Evolutionary conservation across 2,888 invertebrate species (phyloP).

Genomic region (Polydrusus tereticollis): DNA sequence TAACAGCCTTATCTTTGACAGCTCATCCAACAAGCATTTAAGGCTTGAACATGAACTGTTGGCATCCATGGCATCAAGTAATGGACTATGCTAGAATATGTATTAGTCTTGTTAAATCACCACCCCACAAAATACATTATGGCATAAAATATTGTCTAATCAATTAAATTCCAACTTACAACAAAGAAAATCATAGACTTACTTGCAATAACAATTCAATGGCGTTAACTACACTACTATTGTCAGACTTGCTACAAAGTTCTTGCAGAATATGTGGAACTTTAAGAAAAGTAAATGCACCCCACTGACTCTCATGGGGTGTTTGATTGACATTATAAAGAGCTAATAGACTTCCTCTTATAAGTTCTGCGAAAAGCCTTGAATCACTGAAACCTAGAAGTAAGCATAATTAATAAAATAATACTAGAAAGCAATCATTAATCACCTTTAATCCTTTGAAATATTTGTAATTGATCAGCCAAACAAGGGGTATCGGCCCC

Average conservation of each 20-base stretch:
- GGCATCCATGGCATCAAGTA: conserved; percentile 91
- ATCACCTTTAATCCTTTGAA: conserved; percentile 83
- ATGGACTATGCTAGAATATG: conserved; percentile 73
- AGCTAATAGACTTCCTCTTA: conserved; percentile 91
- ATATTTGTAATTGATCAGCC: conserved; percentile 85
- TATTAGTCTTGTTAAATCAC: neutral
- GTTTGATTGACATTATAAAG: conserved; percentile 88
- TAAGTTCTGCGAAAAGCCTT: conserved; percentile 88
- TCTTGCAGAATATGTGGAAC: conserved; percentile 82
- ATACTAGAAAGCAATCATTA: neutral
- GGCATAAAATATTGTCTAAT: no score
- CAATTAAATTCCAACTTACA: no score
- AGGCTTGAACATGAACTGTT: conserved; percentile 87
- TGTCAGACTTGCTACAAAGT: conserved; percentile 58
- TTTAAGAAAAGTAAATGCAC: conserved; percentile 93
- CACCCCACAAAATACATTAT: no score
- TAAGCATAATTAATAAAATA: neutral
- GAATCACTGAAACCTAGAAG: conserved; percentile 76
- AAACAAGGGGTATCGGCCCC: conserved; percentile 85
- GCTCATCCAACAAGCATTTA: conserved; percentile 85
- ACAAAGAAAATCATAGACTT: conserved; percentile 7
- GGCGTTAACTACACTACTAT: conserved; percentile 76
- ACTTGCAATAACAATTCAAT: conserved; percentile 84
- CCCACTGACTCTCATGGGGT: conserved; percentile 91
- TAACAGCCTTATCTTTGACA: conserved; percentile 83